Evolutionary conservation across 2,113 vertebrate species (phyloP).

Genomic region (Erpornis zantholeuca): DNA sequence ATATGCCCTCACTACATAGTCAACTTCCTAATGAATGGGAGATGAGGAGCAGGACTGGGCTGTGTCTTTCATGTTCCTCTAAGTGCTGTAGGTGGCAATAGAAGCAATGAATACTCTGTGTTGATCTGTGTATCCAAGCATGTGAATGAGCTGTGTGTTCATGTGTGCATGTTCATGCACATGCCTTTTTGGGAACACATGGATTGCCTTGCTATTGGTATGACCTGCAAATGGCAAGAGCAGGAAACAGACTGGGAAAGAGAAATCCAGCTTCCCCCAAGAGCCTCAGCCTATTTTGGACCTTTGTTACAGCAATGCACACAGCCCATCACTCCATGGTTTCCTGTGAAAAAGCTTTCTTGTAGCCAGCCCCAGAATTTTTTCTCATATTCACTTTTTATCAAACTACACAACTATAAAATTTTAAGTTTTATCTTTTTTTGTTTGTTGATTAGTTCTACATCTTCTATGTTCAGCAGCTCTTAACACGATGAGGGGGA

Average conservation of each 20-base stretch:
- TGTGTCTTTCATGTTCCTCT: not conserved
- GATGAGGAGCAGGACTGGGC: not conserved
- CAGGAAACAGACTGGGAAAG: not conserved
- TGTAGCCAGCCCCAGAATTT: not conserved
- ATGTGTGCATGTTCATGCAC: accelerated
- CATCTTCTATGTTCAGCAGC: not conserved
- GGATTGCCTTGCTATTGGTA: not conserved
- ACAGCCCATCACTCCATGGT: not conserved
- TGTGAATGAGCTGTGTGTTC: accelerated
- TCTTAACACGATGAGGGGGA: not conserved
- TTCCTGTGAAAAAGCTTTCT: not conserved
- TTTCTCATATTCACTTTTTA: not conserved
- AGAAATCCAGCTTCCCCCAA: not conserved
- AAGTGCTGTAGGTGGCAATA: not conserved
- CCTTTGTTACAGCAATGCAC: not conserved
- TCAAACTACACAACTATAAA: not conserved
- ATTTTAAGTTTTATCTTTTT: not conserved
- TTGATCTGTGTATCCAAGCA: not conserved
- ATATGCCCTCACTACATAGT: not conserved
- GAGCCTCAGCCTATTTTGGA: not conserved
- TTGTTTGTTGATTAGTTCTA: not conserved
- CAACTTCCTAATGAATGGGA: not conserved
- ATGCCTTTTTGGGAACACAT: not conserved
- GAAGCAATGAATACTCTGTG: not conserved
- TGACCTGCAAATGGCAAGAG: not conserved